Evolutionary conservation across 2,113 vertebrate genomes (phyloP), one percentile per base, ranked within the genome.

Genomic region (Calidris pygmaea): DNA sequence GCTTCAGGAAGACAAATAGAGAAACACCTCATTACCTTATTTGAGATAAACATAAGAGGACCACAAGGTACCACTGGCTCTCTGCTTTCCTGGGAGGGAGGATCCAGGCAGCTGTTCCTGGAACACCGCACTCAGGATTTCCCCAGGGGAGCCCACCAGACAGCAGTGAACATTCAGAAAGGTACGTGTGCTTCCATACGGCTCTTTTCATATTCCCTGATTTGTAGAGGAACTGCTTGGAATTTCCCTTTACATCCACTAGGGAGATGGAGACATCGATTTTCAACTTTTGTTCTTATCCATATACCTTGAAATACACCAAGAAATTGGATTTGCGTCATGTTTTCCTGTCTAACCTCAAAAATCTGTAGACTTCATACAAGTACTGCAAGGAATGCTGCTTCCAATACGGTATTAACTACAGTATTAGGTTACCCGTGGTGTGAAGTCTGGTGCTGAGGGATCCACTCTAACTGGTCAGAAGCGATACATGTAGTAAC

Each of bases 111-210:
- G n/a, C 0, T 21, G 34, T 7, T 78, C 62, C 41, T 53, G 71
- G 34, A 73, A 14, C 19, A 8, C 13, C 30, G 30, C 34, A 15
- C 12, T 39, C 47, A 7, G 14, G 14, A 2, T 20, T 73, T 67
- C 20, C 52, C 21, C 43, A 23, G 13, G 30, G 24, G 27, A 26
- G 29, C 24, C 6, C 6, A 6, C 8, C 10, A 39, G 39, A 48
- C 11, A 65, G 41, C 77, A 85, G 14, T 1, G 18, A 71, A 14
- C 16, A 18, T 30, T 26, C 43, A 12, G 7, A 22, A 26, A 5
- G 7, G 2, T 12, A 4, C 0, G 6, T 9, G 45, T 77, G 41
- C 15, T 55, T 35, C 43, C 48, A 20, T 1, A 6, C 3, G 29
- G 58, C 30, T n/a, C 30, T 58, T 26, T 9, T 7, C 39, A 18